These are phyloP conservation scores for Sphaerodactylus townsendi DNA, from an alignment of 2,113 vertebrate genomes.

Conservation along the genomic window DNA sequence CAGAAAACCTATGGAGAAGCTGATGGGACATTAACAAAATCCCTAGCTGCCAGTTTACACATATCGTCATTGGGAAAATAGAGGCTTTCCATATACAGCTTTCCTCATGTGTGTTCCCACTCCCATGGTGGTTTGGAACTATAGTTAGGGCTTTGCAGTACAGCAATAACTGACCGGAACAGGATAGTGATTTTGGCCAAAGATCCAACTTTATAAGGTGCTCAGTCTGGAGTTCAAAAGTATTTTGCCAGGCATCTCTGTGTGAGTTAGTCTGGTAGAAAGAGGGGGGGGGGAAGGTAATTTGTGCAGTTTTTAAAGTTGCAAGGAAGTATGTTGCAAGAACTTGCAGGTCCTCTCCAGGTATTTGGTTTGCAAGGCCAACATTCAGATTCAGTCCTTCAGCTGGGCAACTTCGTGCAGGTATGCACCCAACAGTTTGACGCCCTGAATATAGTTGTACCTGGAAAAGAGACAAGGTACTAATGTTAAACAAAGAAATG, in stretches of 20 bases:
- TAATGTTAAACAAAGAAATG: neutral
- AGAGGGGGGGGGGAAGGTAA: neutral
- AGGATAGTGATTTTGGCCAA: neutral
- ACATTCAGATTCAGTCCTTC: slow-evolving; percentile 54
- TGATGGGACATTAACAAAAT: neutral
- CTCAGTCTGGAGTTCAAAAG: neutral
- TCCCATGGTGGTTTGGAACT: neutral
- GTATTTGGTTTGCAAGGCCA: neutral
- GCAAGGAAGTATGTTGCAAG: neutral
- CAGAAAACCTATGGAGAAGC: neutral
- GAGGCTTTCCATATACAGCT: neutral
- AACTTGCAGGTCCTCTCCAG: neutral
- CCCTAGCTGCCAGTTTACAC: neutral
- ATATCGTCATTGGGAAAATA: neutral
- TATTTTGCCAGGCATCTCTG: neutral
- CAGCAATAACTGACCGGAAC: neutral
- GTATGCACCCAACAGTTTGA: slow-evolving; percentile 91
- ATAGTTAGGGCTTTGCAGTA: neutral
- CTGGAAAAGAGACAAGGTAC: slow-evolving; percentile 67
- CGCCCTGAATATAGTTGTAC: slow-evolving; percentile 91
- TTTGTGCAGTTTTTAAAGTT: slow-evolving; percentile 8
- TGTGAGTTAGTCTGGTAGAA: neutral
- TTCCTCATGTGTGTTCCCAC: neutral
- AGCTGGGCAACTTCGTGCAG: slow-evolving; percentile 92
- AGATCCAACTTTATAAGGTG: neutral